Percentiles rank a stretch among this genome's conserved stretches.
These are phyloP conservation scores for Anomalospiza imberbis DNA, from an alignment of 2,797 vertebrate genomes.

Conservation along the genomic window DNA sequence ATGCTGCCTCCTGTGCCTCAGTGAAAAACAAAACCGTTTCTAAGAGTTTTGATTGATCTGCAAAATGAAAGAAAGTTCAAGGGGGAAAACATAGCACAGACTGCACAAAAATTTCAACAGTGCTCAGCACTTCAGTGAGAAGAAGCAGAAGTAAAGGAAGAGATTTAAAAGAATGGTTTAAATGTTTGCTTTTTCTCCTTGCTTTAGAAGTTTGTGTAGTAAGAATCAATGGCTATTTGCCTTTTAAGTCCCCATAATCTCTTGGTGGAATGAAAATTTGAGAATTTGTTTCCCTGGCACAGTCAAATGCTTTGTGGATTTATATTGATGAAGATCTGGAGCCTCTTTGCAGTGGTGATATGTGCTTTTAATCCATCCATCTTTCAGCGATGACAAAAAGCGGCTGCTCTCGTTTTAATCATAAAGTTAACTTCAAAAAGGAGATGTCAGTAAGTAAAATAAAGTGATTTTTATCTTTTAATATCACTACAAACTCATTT, in stretches of 20 bases:
- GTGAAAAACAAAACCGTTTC: neutral
- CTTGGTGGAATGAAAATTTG: conserved; percentile 9
- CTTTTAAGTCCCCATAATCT: conserved; percentile 20
- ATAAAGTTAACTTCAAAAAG: conserved; percentile 54
- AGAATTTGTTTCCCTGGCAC: neutral
- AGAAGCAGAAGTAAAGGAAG: neutral
- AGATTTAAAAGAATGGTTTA: neutral
- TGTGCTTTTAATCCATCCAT: conserved; percentile 32
- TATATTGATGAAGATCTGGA: conserved; percentile 19
- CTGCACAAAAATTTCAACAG: neutral
- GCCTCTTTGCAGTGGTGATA: neutral
- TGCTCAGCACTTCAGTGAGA: neutral
- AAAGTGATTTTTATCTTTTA: conserved; percentile 36
- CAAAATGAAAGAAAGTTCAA: neutral
- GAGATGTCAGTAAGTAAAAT: conserved; percentile 8
- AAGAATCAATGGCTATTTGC: conserved; percentile 38
- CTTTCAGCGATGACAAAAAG: conserved; percentile 41
- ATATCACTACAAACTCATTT: conserved; percentile 19
- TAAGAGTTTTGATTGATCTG: neutral
- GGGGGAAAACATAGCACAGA: neutral
- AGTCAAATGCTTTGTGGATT: conserved; percentile 34
- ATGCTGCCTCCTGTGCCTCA: neutral
- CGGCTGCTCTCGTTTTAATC: neutral
- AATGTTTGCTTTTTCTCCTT: conserved; percentile 26
- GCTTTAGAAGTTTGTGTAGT: conserved; percentile 15